A percentile compares a stretch with the other conserved stretches of the same genome.
Evolutionary conservation across 37 sponge, comb jelly and placozoan species (phyloP).

Genomic region (Agelas oroides): DNA sequence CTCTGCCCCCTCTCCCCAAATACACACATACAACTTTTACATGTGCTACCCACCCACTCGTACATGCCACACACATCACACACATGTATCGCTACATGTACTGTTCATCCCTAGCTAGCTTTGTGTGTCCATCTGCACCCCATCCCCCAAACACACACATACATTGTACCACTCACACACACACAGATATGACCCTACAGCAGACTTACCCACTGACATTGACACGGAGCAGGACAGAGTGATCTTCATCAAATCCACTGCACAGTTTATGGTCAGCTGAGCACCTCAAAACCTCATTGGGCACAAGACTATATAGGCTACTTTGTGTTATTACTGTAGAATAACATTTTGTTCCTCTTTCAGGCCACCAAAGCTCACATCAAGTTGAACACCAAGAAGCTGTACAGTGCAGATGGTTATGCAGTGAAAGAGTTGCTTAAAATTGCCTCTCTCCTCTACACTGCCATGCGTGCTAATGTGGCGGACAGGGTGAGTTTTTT

Average conservation of each 20-base stretch:
- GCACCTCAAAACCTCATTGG: no score
- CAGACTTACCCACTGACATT: constrained; percentile 84
- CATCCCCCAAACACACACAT: no score
- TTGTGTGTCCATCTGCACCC: no score
- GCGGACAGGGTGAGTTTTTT: constrained; percentile 21
- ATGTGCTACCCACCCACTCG: no score
- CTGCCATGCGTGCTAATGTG: constrained; percentile 80
- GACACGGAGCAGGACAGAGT: constrained; percentile 98
- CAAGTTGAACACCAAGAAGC: constrained; percentile 95
- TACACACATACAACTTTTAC: no score
- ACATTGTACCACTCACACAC: not conserved
- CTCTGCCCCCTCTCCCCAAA: no score
- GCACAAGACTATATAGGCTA: not conserved
- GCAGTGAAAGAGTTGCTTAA: constrained; percentile 98
- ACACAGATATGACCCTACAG: constrained; percentile 91
- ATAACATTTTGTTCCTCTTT: not conserved
- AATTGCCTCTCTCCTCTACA: constrained; percentile 85
- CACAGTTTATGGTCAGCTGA: constrained; percentile 89
- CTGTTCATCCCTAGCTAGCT: no score
- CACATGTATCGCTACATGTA: no score
- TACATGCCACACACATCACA: no score
- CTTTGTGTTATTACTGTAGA: no score
- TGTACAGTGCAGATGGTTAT: constrained; percentile 98
- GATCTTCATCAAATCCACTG: constrained; percentile 91
- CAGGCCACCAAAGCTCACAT: constrained; percentile 92